Evolutionary conservation across 2,113 vertebrate genomes (phyloP).

Genomic region (Cyanocitta stelleri): DNA sequence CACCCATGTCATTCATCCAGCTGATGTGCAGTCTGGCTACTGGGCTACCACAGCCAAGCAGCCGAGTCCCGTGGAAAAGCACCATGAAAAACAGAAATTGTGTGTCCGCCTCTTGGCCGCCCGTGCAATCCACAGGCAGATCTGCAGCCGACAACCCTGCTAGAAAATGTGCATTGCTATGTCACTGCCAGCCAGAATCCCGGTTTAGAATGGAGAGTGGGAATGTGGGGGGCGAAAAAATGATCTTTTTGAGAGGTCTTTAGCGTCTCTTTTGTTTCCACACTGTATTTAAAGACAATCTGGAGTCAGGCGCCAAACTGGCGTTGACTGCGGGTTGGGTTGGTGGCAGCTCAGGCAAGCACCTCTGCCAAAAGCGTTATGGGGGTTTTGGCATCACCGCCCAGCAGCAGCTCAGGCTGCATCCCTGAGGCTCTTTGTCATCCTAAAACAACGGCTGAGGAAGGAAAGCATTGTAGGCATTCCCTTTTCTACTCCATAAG

Average conservation of each 20-base stretch:
- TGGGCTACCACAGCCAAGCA: neutral
- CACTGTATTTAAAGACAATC: neutral
- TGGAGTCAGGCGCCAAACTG: neutral
- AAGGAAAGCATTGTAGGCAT: accelerated
- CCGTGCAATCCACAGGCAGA: neutral
- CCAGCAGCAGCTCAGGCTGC: neutral
- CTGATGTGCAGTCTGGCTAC: neutral
- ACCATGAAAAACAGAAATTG: neutral
- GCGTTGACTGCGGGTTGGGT: neutral
- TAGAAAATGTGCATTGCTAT: neutral
- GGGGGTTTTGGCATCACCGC: neutral
- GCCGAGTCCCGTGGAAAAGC: neutral
- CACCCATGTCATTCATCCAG: neutral
- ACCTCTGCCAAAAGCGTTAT: neutral
- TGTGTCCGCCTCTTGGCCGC: accelerated
- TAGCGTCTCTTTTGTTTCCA: neutral
- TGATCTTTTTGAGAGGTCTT: neutral
- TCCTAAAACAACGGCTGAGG: neutral
- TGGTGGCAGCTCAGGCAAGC: accelerated
- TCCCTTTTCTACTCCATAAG: accelerated
- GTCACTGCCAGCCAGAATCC: neutral
- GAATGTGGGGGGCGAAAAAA: accelerated
- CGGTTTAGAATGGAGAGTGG: accelerated
- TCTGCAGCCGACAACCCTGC: neutral
- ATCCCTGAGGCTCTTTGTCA: neutral